These are phyloP conservation scores for Lucilia cuprina DNA, from an alignment of 1,140 invertebrate species.

Conservation along the genomic window DNA sequence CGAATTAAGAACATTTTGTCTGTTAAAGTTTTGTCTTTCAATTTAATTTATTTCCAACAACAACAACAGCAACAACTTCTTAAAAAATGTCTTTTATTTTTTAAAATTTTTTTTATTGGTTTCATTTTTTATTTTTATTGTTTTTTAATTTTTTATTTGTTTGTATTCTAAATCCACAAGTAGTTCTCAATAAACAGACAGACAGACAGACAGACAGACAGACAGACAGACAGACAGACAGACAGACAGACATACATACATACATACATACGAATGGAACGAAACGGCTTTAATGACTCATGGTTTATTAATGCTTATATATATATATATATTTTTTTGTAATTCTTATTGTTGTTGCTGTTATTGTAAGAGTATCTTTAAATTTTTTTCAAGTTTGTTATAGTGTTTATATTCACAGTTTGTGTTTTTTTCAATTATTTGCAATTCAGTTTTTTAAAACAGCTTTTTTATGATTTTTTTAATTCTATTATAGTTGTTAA, in stretches of 20 bases:
- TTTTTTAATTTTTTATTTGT: background rate
- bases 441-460: background rate
- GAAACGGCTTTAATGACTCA: background rate
- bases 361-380: background rate
- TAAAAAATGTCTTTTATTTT: background rate
- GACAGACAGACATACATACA: no score
- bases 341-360: background rate
- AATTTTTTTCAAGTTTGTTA: background rate
- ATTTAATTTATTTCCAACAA: background rate
- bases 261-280: no score
- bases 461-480: background rate
- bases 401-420: no score
- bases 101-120: background rate
- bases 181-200: background rate
- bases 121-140: background rate
- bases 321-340: no score
- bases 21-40: background rate
- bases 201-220: no score
- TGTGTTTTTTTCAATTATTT: background rate
- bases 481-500: background rate
- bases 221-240: no score
- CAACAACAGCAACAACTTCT: background rate
- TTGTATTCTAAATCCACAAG: background rate
- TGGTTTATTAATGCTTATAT: background rate
- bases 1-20: background rate